These are phyloP conservation scores for Agapornis canus DNA, from an alignment of 2,797 vertebrate species.

Conservation along the genomic window DNA sequence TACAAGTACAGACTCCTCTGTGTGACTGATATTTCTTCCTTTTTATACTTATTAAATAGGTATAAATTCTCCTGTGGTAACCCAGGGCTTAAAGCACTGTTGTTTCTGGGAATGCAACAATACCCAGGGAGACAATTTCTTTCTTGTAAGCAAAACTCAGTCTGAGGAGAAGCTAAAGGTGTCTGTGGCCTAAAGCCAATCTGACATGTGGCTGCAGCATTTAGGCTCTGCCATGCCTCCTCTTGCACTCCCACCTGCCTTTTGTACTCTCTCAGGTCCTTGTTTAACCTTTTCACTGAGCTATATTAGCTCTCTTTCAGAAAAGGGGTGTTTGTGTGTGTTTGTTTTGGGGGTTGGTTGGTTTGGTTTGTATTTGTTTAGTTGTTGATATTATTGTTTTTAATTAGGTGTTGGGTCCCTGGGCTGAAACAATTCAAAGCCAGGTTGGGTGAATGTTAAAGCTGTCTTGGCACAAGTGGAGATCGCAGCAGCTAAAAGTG, in stretches of 20 bases:
- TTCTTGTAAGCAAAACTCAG: not conserved
- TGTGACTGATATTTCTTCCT: not conserved
- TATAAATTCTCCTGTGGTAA: not conserved
- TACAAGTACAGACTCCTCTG: not conserved
- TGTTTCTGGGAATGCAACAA: not conserved
- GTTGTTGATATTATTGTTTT: not conserved
- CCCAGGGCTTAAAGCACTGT: not conserved
- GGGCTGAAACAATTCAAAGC: not conserved
- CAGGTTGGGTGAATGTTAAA: not conserved
- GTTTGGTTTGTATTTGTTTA: not conserved
- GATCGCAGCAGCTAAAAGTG: not conserved
- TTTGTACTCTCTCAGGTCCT: not conserved
- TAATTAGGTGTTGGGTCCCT: not conserved
- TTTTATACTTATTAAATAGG: not conserved
- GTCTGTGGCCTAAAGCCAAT: not conserved
- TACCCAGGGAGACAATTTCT: not conserved
- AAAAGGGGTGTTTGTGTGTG: not conserved
- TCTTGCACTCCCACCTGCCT: not conserved
- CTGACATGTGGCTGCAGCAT: not conserved
- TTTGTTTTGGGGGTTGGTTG: not conserved
- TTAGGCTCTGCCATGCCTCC: not conserved
- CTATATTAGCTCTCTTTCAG: not conserved
- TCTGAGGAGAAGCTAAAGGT: not conserved
- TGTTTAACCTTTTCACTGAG: not conserved
- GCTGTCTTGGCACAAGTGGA: not conserved